Evolutionary conservation across 64 coral and sea anemone species (phyloP).

Genomic region (Montipora cactus): DNA sequence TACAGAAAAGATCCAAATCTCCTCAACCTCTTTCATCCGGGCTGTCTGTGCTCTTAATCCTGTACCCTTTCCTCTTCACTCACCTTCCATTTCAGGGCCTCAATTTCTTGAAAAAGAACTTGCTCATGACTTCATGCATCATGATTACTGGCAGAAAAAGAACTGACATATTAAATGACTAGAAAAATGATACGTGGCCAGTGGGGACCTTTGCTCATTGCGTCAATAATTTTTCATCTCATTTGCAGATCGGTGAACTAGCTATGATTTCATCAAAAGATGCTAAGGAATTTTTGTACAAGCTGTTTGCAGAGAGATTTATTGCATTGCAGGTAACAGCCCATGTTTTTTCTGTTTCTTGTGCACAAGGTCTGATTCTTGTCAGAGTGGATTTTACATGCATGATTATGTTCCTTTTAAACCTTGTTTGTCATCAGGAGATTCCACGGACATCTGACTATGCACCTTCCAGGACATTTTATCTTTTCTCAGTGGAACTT

Average conservation of each 20-base stretch:
- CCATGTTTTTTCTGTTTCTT: neutral
- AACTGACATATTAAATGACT: no score
- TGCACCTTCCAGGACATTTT: conserved; percentile 96
- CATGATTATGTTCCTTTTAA: neutral
- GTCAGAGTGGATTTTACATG: no score
- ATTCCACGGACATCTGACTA: conserved; percentile 90
- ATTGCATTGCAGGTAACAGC: conserved; percentile 80
- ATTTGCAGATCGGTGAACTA: conserved; percentile 83
- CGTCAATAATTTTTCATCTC: neutral
- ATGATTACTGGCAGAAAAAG: no score
- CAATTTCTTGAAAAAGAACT: no score
- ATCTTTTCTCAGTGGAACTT: conserved; percentile 95
- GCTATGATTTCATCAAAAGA: conserved; percentile 97
- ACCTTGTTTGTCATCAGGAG: conserved; percentile 63
- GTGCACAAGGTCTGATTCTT: no score
- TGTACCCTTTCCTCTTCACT: no score
- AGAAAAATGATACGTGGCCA: no score
- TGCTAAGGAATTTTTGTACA: conserved; percentile 94
- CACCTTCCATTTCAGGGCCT: no score
- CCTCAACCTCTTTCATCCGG: no score
- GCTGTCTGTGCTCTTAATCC: no score
- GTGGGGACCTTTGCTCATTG: neutral
- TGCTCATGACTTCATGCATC: no score
- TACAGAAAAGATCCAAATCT: no score
- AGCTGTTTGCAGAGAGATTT: conserved; percentile 90